A percentile compares a stretch with the other conserved stretches of the same genome.
These are phyloP conservation scores for Hycleus phaleratus DNA, from an alignment of 1,140 invertebrate genomes.

Conservation along the genomic window DNA sequence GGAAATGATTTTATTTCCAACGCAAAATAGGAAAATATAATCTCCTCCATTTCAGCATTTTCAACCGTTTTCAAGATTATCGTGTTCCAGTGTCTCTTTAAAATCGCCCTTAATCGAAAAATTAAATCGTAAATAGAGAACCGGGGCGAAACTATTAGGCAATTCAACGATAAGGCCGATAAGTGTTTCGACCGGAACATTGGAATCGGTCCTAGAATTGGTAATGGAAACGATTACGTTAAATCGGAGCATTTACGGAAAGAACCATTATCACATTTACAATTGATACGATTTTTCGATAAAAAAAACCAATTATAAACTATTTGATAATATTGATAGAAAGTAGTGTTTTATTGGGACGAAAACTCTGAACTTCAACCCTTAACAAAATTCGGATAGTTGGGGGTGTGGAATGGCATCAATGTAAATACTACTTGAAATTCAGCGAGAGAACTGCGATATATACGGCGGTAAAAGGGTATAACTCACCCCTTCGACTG, in stretches of 20 bases:
- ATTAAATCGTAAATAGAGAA: neutral
- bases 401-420: neutral
- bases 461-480: slow-evolving; percentile 29
- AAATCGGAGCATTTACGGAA: slow-evolving; percentile 11
- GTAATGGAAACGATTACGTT: slow-evolving; percentile 28
- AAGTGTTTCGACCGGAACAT: slow-evolving; percentile 23
- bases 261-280: slow-evolving; percentile 14
- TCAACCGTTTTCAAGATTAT: neutral
- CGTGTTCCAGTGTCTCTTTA: neutral
- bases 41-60: too few species aligned
- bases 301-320: too few species aligned
- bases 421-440: slow-evolving; percentile 33
- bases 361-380: too few species aligned
- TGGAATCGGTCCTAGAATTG: slow-evolving; percentile 33
- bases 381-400: too few species aligned
- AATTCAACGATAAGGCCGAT: slow-evolving; percentile 22
- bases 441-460: slow-evolving; percentile 26
- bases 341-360: too few species aligned
- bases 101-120: neutral
- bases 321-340: too few species aligned
- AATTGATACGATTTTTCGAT: neutral
- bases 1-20: too few species aligned
- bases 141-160: slow-evolving; percentile 8
- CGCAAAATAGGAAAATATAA: too few species aligned
- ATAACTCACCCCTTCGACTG: slow-evolving; percentile 24